Conservation (phyloP, 2,888 invertebrate species). For the Endotricha flammealis region DNA sequence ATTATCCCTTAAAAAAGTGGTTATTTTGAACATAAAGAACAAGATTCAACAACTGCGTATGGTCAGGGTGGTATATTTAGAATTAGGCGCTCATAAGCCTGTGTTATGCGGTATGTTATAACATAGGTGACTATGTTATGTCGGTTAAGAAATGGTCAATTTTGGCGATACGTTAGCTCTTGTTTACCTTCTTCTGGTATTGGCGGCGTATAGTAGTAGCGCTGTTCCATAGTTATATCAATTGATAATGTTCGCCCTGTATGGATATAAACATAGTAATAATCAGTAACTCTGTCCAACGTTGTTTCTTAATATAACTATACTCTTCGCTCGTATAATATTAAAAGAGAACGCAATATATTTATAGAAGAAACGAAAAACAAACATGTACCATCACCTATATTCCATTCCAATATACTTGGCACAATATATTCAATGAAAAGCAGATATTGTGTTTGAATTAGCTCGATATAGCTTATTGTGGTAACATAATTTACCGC, state of each 20-base stretch:
- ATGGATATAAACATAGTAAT: conserved; percentile 41
- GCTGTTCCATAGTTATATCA: conserved; percentile 62
- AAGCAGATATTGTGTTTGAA: too few relatives aligned
- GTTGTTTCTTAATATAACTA: not conserved
- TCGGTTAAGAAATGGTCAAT: conserved; percentile 64
- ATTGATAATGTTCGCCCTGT: conserved; percentile 73
- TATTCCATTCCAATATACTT: too few relatives aligned
- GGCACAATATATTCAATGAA: too few relatives aligned
- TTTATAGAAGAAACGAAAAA: not conserved
- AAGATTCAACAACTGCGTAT: conserved; percentile 43
- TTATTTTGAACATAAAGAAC: conserved; percentile 39
- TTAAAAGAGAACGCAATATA: not conserved
- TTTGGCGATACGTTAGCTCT: conserved; percentile 47
- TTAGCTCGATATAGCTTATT: too few relatives aligned
- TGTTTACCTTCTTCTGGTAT: conserved; percentile 69
- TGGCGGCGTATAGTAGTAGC: conserved; percentile 72
- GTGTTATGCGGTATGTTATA: conserved; percentile 18
- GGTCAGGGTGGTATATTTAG: conserved; percentile 43
- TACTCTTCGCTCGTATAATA: not conserved
- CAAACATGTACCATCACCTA: not conserved
- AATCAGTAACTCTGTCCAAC: not conserved
- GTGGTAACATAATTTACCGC: too few relatives aligned
- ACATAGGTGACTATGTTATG: conserved; percentile 54
- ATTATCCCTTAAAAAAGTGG: not conserved
- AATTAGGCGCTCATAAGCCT: conserved; percentile 72